Evolutionary conservation across 2,113 vertebrate species (phyloP).

Genomic region (Urocolius indicus): DNA sequence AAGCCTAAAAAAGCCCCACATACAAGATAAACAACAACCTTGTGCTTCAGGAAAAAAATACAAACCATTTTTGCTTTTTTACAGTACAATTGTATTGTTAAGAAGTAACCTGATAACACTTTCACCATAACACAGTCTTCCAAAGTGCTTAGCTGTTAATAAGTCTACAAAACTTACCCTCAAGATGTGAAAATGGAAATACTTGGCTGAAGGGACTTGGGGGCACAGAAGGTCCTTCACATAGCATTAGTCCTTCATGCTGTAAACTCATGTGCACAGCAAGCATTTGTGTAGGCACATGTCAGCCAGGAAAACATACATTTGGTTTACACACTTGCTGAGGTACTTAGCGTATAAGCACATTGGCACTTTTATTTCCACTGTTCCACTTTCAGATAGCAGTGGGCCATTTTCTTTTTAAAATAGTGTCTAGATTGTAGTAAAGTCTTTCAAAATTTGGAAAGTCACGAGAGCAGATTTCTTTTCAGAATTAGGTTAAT

Average conservation of each 20-base stretch:
- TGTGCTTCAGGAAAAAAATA: not conserved
- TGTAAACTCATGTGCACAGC: not conserved
- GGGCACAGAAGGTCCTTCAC: not conserved
- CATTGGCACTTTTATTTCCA: not conserved
- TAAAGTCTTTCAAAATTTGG: not conserved
- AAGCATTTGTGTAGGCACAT: not conserved
- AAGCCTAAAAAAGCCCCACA: not conserved
- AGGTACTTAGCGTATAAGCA: not conserved
- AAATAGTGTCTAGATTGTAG: not conserved
- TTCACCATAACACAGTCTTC: not conserved
- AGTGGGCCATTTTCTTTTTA: not conserved
- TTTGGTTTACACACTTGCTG: not conserved
- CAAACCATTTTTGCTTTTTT: not conserved
- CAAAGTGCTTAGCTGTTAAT: not conserved
- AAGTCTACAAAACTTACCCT: not conserved
- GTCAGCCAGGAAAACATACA: not conserved
- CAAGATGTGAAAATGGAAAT: not conserved
- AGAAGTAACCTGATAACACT: not conserved
- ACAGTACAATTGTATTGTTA: not conserved
- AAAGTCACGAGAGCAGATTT: not conserved
- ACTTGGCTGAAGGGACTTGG: not conserved
- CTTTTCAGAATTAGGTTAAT: not conserved
- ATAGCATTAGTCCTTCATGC: not conserved
- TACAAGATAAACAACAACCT: not conserved
- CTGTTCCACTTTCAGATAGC: not conserved